These are phyloP conservation scores for Brevipalpus yothersi DNA, from an alignment of 1,140 invertebrate species.

Conservation along the genomic window DNA sequence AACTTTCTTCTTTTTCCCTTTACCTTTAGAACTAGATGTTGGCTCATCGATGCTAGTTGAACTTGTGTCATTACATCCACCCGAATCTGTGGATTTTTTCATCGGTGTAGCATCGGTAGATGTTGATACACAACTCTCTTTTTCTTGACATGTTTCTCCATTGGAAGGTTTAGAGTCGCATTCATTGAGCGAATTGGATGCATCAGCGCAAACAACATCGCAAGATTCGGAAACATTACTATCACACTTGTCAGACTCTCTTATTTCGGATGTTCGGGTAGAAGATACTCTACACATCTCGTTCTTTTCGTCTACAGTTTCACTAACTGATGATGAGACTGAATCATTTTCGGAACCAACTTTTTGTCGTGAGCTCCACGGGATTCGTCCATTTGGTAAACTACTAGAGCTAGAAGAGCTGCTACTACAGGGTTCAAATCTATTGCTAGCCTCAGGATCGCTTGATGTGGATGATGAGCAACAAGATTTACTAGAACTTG, in stretches of 20 bases:
- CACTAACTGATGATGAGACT: not conserved
- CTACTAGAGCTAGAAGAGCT: not conserved
- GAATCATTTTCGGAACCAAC: not conserved
- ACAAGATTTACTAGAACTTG: not conserved
- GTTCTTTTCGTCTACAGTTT: not conserved
- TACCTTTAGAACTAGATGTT: not conserved
- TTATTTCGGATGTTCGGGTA: not conserved
- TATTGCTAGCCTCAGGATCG: not conserved
- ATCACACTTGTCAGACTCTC: not conserved
- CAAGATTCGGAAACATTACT: not conserved
- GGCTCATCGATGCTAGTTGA: not conserved
- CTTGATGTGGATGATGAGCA: conserved; percentile 1
- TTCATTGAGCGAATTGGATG: not conserved
- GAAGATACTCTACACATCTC: not conserved
- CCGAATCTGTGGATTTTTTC: not conserved
- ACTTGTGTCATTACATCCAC: not conserved
- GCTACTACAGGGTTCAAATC: not conserved
- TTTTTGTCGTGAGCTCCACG: not conserved
- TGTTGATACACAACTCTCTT: not conserved
- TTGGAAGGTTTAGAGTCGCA: not conserved
- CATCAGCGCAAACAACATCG: not conserved
- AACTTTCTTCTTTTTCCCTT: conserved; percentile 3
- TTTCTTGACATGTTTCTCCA: not conserved
- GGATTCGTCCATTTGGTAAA: not conserved
- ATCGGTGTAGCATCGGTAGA: not conserved